These are phyloP conservation scores for Myotis vivesi DNA, from an alignment of 2,797 vertebrate species.

Conservation along the genomic window DNA sequence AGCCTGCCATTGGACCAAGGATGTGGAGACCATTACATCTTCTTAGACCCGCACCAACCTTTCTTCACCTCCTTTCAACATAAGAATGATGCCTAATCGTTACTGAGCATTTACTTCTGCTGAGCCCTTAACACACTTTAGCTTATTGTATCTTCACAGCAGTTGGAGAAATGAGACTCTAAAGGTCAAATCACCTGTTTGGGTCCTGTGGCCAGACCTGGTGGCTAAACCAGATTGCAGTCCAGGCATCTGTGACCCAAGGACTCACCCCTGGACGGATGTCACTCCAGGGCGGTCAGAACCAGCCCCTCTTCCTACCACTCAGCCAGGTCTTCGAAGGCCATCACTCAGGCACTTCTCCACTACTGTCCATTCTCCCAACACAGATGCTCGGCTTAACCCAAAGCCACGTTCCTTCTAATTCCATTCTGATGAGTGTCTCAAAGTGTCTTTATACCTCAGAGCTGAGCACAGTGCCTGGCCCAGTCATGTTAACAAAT, in stretches of 20 bases:
- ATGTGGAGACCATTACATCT: not conserved
- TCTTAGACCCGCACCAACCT: not conserved
- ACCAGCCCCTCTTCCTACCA: not conserved
- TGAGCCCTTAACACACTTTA: not conserved
- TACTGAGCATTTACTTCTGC: not conserved
- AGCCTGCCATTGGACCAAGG: not conserved
- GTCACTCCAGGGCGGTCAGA: not conserved
- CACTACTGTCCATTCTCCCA: not conserved
- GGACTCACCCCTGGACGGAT: not conserved
- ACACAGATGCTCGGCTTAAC: not conserved
- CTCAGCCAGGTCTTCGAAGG: not conserved
- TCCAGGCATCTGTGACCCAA: not conserved
- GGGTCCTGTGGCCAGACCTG: not conserved
- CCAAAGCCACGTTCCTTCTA: not conserved
- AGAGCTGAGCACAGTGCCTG: not conserved
- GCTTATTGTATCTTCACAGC: not conserved
- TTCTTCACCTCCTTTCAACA: not conserved
- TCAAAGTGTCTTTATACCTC: not conserved
- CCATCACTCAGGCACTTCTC: not conserved
- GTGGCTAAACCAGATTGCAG: not conserved
- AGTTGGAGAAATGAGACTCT: not conserved
- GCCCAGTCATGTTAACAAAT: not conserved
- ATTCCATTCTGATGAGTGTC: not conserved
- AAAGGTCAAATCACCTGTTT: not conserved
- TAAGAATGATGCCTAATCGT: not conserved